These are phyloP conservation scores for western clawed frog (Xenopus tropicalis) DNA, from an alignment of 2,113 vertebrate genomes.

Conservation along the genomic window UCB_Xtro_10.0 CM004445.2:73605501-73606000, in stretches of 20 bases:
- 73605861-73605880: conserved; percentile 21
- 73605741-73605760: conserved; percentile 42
- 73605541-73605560: conserved; percentile 1
- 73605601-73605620: conserved; percentile 31
- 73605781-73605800: conserved; percentile 39
- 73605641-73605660: conserved; percentile 38
- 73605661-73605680: conserved; percentile 31
- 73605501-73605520: neutral
- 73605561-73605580: conserved; percentile 5
- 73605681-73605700: conserved; percentile 42
- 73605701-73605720: conserved; percentile 46
- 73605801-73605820: conserved; percentile 37
- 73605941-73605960: too few species aligned
- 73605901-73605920: conserved; percentile 12
- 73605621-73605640: conserved; percentile 24
- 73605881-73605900: conserved; percentile 20
- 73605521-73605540: neutral
- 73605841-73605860: conserved; percentile 36
- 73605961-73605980: too few species aligned
- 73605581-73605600: conserved; percentile 13
- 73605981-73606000: too few species aligned
- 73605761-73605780: conserved; percentile 41
- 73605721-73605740: conserved; percentile 36
- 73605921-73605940: neutral
- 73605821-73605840: conserved; percentile 33